Evolutionary conservation across 2,797 vertebrate species (phyloP), one percentile per base, ranked within the genome.

Genomic region (Phrynocephalus vlangalii): DNA sequence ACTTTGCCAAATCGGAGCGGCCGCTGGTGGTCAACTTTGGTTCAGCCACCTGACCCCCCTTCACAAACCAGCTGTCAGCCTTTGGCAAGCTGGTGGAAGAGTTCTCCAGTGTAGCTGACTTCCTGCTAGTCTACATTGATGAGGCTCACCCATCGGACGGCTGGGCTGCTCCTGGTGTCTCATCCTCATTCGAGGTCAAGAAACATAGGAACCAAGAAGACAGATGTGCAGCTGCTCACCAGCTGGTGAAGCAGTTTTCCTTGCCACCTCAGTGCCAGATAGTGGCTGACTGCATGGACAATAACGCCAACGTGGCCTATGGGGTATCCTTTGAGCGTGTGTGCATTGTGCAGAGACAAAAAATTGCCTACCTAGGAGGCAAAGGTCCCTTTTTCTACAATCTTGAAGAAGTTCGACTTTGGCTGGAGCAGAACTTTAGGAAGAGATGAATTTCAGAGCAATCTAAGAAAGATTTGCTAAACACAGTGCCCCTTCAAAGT

Each of bases 11-110:
- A 16, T 97, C 97, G 0, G 97, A 98, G 92, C 97, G 99, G 87
- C 99, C 99, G 0, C 96, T 99, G 90, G 98, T 99, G 92, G 98
- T 99, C 91, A 99, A 99, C 96, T 99, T 99, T 30, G 99, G 99
- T 92, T 99, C 98, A 3, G 98, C 98, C 94, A 99, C 98, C 96
- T 99, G 99, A 99, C 99, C 99, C 88, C 99, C 99, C 0, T 99
- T 99, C 88, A 97, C 98, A 83, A 98, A 95, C 97, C 98, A 99
- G 96, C 96, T 99, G 96, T 98, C 98, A 0, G 97, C 97, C 90
- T 99, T 99, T 95, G 96, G 98, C 96, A 97, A 97, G 96, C 96
- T 99, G 97, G 98, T 99, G 95, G 98, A 99, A 93, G 98, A 99
- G 95, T 99, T 98, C 96, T 98, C 98, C 0, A 96, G 98, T 6